Percentiles rank a stretch among this genome's conserved stretches.
Evolutionary conservation across 2,797 vertebrate genomes (phyloP).

Genomic region (Ctenopoma multispine): DNA sequence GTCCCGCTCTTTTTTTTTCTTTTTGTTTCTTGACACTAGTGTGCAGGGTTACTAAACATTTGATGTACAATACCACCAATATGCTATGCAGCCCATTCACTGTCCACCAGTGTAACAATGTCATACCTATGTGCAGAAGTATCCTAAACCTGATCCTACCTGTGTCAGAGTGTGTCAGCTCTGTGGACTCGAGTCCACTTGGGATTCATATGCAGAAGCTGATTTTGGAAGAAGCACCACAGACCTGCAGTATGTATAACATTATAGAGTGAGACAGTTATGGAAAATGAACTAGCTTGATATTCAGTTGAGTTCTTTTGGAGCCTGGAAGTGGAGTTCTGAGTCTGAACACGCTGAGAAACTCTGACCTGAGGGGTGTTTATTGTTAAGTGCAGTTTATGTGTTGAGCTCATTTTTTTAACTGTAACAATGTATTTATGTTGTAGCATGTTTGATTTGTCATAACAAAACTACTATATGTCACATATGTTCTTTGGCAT

Average conservation of each 20-base stretch:
- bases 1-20: not conserved
- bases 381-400: conserved; percentile 2
- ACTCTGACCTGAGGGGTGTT: conserved; percentile 5
- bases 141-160: not conserved
- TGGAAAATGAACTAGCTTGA: not conserved
- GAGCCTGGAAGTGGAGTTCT: conserved; percentile 3
- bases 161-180: not conserved
- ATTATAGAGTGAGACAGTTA: not conserved
- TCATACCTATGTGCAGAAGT: not conserved
- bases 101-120: not conserved
- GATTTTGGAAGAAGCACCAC: not conserved
- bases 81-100: not conserved
- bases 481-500: conserved; percentile 44
- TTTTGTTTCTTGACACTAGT: not conserved
- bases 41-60: conserved; percentile 4
- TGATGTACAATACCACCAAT: not conserved
- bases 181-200: not conserved
- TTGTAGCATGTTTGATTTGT: conserved; percentile 42
- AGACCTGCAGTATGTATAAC: not conserved
- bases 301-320: not conserved
- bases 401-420: conserved; percentile 4
- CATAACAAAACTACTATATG: conserved; percentile 37
- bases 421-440: conserved; percentile 18
- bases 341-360: not conserved
- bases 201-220: not conserved